A percentile compares a stretch with the other conserved stretches of the same genome.
Conservation (phyloP, 2,113 vertebrate species). For the Blennius ocellaris region DNA sequence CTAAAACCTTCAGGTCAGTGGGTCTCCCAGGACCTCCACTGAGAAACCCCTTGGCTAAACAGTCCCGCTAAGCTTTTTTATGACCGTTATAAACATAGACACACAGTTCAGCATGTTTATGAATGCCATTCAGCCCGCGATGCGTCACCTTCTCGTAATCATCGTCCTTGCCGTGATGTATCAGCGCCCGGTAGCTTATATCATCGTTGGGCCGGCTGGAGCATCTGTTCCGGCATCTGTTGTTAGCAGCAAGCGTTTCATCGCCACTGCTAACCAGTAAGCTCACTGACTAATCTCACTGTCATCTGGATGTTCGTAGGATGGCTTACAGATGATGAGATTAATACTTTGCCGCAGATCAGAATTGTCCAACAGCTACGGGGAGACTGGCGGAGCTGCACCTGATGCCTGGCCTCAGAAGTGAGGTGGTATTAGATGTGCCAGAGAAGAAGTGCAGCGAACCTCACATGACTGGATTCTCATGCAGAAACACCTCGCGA, state of each 20-base stretch:
- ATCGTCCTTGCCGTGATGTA: constrained; percentile 1
- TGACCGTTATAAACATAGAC: background rate
- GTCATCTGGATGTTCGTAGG: constrained; percentile 49
- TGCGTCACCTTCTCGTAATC: constrained; percentile 24
- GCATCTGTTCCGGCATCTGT: constrained; percentile 73
- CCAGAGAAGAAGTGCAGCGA: constrained; percentile 35
- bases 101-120: constrained; percentile 3
- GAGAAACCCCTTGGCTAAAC: too few relatives aligned
- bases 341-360: constrained; percentile 44
- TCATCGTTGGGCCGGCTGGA: constrained; percentile 23
- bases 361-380: constrained; percentile 26
- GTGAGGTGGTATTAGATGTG: constrained; percentile 14
- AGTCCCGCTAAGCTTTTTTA: too few relatives aligned
- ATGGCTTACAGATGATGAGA: constrained; percentile 50
- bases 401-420: constrained; percentile 32
- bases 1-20: too few relatives aligned
- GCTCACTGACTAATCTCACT: constrained; percentile 54
- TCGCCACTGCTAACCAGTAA: constrained; percentile 38
- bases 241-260: constrained; percentile 41
- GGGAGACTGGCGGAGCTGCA: constrained; percentile 18
- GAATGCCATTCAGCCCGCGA: background rate
- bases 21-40: too few relatives aligned
- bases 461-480: constrained; percentile 43
- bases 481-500: constrained; percentile 31
- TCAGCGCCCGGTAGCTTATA: constrained; percentile 27